Evolutionary conservation across 2,888 invertebrate species (phyloP), one percentile per base, ranked within the genome.

Genomic region (Notocelia uddmanniana): DNA sequence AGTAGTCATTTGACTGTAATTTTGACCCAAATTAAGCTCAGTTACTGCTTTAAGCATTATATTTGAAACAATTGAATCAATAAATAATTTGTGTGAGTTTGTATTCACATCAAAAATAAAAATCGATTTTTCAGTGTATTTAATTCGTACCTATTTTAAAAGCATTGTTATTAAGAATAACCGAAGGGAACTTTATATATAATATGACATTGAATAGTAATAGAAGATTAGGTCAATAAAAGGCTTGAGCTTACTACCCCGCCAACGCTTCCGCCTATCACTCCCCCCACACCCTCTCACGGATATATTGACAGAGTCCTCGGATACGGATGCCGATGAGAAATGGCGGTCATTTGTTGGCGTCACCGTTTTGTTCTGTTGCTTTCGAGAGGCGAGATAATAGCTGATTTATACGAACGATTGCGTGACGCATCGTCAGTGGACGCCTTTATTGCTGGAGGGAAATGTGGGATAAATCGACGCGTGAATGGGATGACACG

Each of bases 301-400:
- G 85, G 87, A 87, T 91, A 91, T 92, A 93, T 92, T 93, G 93
- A 93, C 93, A 93, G 92, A 92, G 91, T 91, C 91, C 91, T 92
- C 87, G 85, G 87, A 84, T 85, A 87, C 90, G 89, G 92, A 86
- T 89, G 90, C 87, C 83, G 86, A 83, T 87, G 93, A 93, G 90
- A 92, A 93, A 93, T 93, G 87, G 87, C 87, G 85, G 88, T 90
- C 91, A 93, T 93, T 93, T 93, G 93, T 93, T 89, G 89, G 82
- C 85, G 92, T 92, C 92, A 86, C 89, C 85, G 89, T 90, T 91
- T 90, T 90, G 92, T 92, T 90, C 91, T 90, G 91, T 89, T 90
- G 90, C 90, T 85, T 88, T 90, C 88, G 90, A 91, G 90, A 89
- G 90, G 85, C 89, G 89, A 92, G 92, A 93, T 93, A 93, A 93